phyloP scores from a whole-genome alignment of 2,888 invertebrate species.

The Brenthis daphne region DNA sequence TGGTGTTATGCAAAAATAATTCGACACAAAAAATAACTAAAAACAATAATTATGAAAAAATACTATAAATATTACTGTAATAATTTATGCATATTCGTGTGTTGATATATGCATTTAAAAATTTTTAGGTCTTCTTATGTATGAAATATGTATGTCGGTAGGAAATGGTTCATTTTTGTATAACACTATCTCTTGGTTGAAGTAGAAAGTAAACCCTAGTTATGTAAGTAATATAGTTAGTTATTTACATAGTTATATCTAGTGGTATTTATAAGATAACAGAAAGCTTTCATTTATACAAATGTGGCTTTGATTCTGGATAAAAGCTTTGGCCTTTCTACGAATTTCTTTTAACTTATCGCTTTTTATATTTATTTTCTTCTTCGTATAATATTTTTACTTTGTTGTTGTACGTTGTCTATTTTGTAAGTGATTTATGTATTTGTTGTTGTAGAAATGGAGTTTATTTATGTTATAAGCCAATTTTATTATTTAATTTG shows the following conservation, averaged over 20 bases:
- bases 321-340: constrained; percentile 8
- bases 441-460: neutral
- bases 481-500: too few relatives aligned
- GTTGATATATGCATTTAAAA: too few relatives aligned
- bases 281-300: neutral
- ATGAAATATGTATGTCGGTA: too few relatives aligned
- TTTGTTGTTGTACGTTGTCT: too few relatives aligned
- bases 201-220: constrained; percentile 5
- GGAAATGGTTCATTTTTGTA: neutral
- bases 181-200: constrained; percentile 1
- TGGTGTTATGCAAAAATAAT: constrained; percentile 10
- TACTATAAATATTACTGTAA: too few relatives aligned
- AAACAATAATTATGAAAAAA: neutral
- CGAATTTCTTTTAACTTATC: neutral
- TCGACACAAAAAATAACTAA: neutral
- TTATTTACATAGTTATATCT: too few relatives aligned
- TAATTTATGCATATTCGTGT: too few relatives aligned
- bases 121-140: too few relatives aligned
- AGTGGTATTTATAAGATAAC: constrained; percentile 10
- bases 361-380: constrained; percentile 1
- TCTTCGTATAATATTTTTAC: neutral
- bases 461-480: too few relatives aligned
- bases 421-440: neutral
- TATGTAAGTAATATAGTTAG: too few relatives aligned
- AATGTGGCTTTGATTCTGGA: constrained; percentile 3